phyloP scores from a whole-genome alignment of 2,797 vertebrate species.

The Trachops cirrhosus region DNA sequence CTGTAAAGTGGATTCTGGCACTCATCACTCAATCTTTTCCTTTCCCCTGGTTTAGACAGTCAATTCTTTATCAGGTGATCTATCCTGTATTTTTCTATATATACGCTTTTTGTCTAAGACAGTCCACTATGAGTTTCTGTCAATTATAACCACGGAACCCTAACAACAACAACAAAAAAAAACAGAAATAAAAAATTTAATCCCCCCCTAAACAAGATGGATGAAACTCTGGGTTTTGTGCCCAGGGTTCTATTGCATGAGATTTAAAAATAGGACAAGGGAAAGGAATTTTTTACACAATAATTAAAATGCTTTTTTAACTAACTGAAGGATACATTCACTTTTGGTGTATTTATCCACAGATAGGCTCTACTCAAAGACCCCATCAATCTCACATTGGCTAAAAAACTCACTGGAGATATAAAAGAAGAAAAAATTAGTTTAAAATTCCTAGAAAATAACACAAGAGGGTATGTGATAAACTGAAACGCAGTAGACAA shows the following conservation, averaged over 20 bases:
- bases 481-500: slow-evolving; percentile 33
- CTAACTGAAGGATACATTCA: not conserved
- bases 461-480: not conserved
- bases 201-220: not conserved
- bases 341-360: slow-evolving; percentile 7
- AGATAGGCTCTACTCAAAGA: slow-evolving; percentile 12
- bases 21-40: not conserved
- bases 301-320: not conserved
- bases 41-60: not conserved
- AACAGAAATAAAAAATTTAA: not conserved
- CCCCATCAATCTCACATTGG: not conserved
- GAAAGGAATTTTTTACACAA: not conserved
- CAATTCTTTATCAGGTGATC: not conserved
- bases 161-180: not conserved
- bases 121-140: not conserved
- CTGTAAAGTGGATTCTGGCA: not conserved
- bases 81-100: not conserved
- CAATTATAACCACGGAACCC: not conserved
- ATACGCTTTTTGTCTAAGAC: not conserved
- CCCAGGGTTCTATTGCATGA: not conserved
- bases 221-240: not conserved
- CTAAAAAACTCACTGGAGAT: not conserved
- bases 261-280: not conserved
- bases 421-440: not conserved
- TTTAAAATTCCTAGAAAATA: slow-evolving; percentile 15